Conservation (phyloP, 2,113 vertebrate species). For the Nasalis larvatus region DNA sequence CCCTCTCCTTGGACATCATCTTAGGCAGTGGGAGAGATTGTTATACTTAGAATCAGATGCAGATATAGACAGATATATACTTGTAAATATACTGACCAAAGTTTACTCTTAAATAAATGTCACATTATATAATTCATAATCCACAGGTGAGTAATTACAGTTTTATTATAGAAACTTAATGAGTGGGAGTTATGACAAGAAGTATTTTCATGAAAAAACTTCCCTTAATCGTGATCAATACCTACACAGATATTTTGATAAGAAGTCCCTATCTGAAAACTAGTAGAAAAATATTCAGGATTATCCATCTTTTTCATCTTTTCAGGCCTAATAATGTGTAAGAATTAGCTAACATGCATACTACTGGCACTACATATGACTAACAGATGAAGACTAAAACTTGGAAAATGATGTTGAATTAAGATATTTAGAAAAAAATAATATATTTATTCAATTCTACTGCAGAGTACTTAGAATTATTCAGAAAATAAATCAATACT, state of each 20-base stretch:
- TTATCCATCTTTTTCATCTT: background rate
- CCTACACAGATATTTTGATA: background rate
- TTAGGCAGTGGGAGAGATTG: background rate
- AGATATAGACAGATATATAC: background rate
- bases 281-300: background rate
- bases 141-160: background rate
- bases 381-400: background rate
- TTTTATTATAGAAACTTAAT: background rate
- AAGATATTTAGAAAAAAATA: background rate
- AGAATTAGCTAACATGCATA: background rate
- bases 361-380: background rate
- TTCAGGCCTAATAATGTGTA: background rate
- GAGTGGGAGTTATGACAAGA: background rate
- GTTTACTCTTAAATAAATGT: background rate
- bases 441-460: background rate
- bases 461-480: background rate
- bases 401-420: background rate
- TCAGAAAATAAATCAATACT: background rate
- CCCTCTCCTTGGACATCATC: background rate
- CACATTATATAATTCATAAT: background rate
- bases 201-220: background rate
- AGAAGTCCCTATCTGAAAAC: background rate
- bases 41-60: background rate
- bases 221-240: background rate
- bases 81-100: background rate